Evolutionary conservation across 2,113 vertebrate genomes (phyloP).

Genomic region (Theristicus caerulescens): DNA sequence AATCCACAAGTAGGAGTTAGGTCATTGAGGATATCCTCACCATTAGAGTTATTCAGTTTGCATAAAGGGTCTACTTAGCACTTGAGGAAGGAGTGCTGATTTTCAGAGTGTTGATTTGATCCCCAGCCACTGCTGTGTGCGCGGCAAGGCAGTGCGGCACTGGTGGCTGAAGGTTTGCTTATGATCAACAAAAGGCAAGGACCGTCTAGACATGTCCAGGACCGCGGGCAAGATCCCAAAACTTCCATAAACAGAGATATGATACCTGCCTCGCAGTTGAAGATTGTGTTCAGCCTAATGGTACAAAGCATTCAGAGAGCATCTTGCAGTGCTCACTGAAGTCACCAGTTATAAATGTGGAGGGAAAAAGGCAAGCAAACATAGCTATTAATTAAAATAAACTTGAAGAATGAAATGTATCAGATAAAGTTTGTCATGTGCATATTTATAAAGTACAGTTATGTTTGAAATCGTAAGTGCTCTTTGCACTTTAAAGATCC

Average conservation of each 20-base stretch:
- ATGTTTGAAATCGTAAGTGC: neutral
- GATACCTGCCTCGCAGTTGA: neutral
- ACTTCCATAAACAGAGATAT: neutral
- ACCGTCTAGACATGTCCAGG: neutral
- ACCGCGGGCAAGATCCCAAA: neutral
- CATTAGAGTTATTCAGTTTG: constrained; percentile 71
- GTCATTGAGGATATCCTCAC: constrained; percentile 75
- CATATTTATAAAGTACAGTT: neutral
- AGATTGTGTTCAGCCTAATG: neutral
- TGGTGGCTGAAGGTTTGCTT: neutral
- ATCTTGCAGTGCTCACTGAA: neutral
- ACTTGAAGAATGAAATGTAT: neutral
- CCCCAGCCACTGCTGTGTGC: neutral
- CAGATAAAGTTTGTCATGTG: neutral
- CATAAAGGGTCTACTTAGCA: constrained; percentile 77
- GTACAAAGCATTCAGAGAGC: neutral
- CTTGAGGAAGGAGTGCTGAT: constrained; percentile 66
- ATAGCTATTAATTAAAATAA: neutral
- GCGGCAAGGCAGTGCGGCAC: neutral
- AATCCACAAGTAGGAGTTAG: constrained; percentile 76
- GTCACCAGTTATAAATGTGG: neutral
- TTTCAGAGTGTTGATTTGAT: constrained; percentile 65
- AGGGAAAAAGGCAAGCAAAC: neutral
- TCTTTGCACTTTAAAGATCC: neutral
- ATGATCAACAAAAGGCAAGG: neutral